Conservation (phyloP, 2,888 invertebrate species). For the Drosophila koepferae region DNA sequence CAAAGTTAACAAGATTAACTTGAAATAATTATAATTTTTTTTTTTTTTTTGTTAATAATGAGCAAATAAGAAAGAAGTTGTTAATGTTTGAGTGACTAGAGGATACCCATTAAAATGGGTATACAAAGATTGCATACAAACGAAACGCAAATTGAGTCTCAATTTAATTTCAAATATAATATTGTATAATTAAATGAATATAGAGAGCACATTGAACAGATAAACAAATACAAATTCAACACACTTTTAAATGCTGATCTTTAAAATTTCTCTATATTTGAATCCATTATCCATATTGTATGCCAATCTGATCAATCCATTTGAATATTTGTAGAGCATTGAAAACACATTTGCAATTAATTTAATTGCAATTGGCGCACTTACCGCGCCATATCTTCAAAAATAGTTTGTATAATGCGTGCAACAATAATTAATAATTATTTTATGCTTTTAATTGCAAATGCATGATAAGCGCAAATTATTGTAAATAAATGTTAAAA, state of each 20-base stretch:
- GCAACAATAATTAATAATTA: constrained; percentile 52
- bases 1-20: constrained; percentile 11
- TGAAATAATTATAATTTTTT: constrained; percentile 3
- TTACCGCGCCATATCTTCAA: constrained; percentile 18
- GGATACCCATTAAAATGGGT: constrained; percentile 1
- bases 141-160: not conserved
- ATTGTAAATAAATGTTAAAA: constrained; percentile 64
- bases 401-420: constrained; percentile 25
- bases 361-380: constrained; percentile 11
- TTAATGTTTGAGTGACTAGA: not conserved
- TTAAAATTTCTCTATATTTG: not conserved
- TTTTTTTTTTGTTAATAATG: constrained; percentile 4
- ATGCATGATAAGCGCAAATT: constrained; percentile 67
- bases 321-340: not conserved
- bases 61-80: not conserved
- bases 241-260: not conserved
- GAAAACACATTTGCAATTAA: constrained; percentile 16
- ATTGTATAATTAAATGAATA: not conserved
- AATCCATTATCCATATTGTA: not conserved
- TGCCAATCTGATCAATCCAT: not conserved
- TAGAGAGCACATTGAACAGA: not conserved
- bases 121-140: not conserved
- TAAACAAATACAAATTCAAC: not conserved
- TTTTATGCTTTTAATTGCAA: constrained; percentile 63
- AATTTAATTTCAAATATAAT: not conserved